A percentile compares a stretch with the other conserved stretches of the same genome.
Conservation (phyloP, 2,113 vertebrate species). For the Eleginops maclovinus region DNA sequence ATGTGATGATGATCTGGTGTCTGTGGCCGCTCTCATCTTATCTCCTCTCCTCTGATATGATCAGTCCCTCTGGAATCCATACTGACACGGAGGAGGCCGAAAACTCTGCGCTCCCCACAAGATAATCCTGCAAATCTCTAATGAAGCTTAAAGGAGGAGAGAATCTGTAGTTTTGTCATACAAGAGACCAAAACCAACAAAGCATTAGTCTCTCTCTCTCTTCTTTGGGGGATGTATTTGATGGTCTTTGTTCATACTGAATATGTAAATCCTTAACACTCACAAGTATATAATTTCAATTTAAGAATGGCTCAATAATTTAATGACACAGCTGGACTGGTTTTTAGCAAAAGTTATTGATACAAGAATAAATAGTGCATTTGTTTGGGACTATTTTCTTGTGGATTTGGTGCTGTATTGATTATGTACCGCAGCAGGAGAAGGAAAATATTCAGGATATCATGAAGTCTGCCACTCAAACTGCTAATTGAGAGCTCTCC, state of each 20-base stretch:
- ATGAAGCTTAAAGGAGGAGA: not conserved
- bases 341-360: no score
- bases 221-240: not conserved
- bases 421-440: no score
- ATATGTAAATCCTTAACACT: not conserved
- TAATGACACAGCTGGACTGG: no score
- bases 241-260: not conserved
- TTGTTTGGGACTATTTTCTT: no score
- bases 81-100: not conserved
- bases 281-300: not conserved
- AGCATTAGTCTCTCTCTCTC: not conserved
- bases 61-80: slow-evolving; percentile 19
- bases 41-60: slow-evolving; percentile 28
- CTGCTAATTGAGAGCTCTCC: not conserved
- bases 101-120: not conserved
- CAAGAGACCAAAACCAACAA: not conserved
- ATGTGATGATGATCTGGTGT: slow-evolving; percentile 34
- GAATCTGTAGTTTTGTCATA: not conserved
- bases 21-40: slow-evolving; percentile 25
- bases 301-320: no score
- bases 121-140: no score
- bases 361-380: no score
- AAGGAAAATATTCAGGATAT: not conserved
- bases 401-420: no score
- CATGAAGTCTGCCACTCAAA: not conserved